phyloP scores from a whole-genome alignment of 1,140 invertebrate genomes.

The Thaumatotibia leucotreta region DNA sequence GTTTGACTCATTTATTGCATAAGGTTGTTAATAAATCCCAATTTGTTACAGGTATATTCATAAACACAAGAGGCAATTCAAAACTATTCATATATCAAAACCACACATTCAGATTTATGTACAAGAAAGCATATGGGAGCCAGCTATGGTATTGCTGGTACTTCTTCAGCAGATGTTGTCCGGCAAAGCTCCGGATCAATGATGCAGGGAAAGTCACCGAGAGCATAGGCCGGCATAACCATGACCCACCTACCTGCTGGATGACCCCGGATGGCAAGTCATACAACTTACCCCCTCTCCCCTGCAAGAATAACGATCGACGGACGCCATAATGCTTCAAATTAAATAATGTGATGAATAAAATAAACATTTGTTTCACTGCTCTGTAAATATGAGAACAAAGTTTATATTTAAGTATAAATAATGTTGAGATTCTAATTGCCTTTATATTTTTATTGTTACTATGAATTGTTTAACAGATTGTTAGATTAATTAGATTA shows the following conservation, averaged over 20 bases:
- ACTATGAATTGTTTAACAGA: slow-evolving; percentile 1
- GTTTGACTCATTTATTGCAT: slow-evolving; percentile 9
- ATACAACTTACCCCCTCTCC: slow-evolving; percentile 55
- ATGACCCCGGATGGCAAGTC: slow-evolving; percentile 70
- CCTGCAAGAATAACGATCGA: slow-evolving; percentile 35
- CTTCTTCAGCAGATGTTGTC: slow-evolving; percentile 69
- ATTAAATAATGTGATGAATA: slow-evolving; percentile 27
- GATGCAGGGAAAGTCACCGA: slow-evolving; percentile 66
- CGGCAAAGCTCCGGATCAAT: slow-evolving; percentile 63
- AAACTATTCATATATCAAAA: slow-evolving; percentile 71
- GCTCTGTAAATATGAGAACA: slow-evolving; percentile 25
- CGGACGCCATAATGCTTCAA: slow-evolving; percentile 25
- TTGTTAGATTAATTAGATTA: not conserved
- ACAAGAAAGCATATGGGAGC: slow-evolving; percentile 70
- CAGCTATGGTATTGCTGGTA: slow-evolving; percentile 73
- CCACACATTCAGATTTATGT: slow-evolving; percentile 72
- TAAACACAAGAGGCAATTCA: slow-evolving; percentile 70
- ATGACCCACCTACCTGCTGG: slow-evolving; percentile 68
- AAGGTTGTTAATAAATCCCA: slow-evolving; percentile 23
- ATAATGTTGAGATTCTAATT: slow-evolving; percentile 14
- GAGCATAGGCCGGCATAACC: slow-evolving; percentile 62
- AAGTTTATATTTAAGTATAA: slow-evolving; percentile 13
- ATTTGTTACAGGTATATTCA: slow-evolving; percentile 67
- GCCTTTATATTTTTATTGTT: slow-evolving; percentile 10
- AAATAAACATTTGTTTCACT: slow-evolving; percentile 44